Evolutionary conservation across 2,113 vertebrate species (phyloP), one percentile per base, ranked within the genome.

Genomic region (Aegotheles bennettii): DNA sequence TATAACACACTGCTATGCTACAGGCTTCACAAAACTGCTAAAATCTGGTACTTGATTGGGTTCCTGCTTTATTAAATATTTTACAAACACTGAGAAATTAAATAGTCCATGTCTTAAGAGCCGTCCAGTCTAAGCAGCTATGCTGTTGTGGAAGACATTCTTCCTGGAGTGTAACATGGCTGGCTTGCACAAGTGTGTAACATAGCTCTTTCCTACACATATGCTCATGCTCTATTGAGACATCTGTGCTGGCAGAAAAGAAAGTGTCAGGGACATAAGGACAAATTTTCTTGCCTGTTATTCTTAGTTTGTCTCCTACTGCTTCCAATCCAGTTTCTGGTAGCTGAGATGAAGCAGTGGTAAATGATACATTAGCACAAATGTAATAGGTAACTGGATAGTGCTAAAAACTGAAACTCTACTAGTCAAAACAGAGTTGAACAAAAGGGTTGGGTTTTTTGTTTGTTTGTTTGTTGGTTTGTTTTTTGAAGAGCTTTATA

Each of bases 341-440:
- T 80, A 73, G 42, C 31, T 33, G 73, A 73, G 54, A 54, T 84
- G 54, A 73, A 71, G 7, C 14, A 16, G 24, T 25, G 16, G 45
- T 68, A 88, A 93, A 61, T 48, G 8, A 9, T 19, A 36, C 23
- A 28, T 88, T 68, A 65, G 48, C 54, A 82, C n/a, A 90, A 93
- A 68, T 15, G 6, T 31, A n/a, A 56, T 53, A 83, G 56, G 33
- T 78, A 43, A 74, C 35, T 40, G 29, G 38, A 9, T 60, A 65
- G 60, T 71, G 33, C 48, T 91, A 35, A 84, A 65, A 94, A 51
- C 33, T 73, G 21, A 25, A 51, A 61, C 47, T 47, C 13, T 40
- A 50, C 33, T 28, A 36, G 17, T 67, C 13, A 43, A 47, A 73
- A 38, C 23, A 12, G 48, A 61, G 13, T 21, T 82, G 70, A 91